Evolutionary conservation across 2,113 vertebrate genomes (phyloP).

Genomic region (Pandion haliaetus): DNA sequence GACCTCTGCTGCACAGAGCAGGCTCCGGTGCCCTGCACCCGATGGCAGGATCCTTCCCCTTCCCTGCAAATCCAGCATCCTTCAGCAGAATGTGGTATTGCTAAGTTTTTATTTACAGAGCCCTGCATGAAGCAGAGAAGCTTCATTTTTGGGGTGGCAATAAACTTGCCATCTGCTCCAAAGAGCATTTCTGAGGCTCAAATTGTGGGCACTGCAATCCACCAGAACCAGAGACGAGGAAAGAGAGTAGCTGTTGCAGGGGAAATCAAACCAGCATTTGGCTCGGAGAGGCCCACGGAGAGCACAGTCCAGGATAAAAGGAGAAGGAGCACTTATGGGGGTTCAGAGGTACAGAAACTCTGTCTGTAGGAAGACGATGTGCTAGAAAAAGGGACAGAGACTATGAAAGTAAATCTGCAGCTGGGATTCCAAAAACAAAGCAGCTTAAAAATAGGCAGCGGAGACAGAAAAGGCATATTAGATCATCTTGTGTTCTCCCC

Average conservation of each 20-base stretch:
- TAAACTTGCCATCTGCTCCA: not conserved
- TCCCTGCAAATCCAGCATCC: not conserved
- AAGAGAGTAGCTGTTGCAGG: not conserved
- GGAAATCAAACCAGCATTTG: not conserved
- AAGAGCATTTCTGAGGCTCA: not conserved
- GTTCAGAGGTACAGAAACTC: not conserved
- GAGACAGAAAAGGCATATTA: not conserved
- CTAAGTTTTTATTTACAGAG: not conserved
- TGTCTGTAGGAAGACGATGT: not conserved
- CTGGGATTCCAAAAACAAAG: conserved; percentile 29
- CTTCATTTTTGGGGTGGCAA: not conserved
- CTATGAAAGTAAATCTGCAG: not conserved
- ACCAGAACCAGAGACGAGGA: not conserved
- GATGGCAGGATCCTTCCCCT: not conserved
- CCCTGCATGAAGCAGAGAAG: not conserved
- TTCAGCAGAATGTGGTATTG: not conserved
- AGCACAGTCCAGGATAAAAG: not conserved
- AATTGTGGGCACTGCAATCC: not conserved
- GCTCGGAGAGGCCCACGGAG: not conserved
- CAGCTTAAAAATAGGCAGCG: conserved; percentile 17
- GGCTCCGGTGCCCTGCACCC: not conserved
- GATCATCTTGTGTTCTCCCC: not conserved
- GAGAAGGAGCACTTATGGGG: not conserved
- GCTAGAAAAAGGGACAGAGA: not conserved
- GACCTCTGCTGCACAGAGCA: not conserved